phyloP scores from a whole-genome alignment of 2,888 invertebrate genomes.

The Liposcelis brunnea region DNA sequence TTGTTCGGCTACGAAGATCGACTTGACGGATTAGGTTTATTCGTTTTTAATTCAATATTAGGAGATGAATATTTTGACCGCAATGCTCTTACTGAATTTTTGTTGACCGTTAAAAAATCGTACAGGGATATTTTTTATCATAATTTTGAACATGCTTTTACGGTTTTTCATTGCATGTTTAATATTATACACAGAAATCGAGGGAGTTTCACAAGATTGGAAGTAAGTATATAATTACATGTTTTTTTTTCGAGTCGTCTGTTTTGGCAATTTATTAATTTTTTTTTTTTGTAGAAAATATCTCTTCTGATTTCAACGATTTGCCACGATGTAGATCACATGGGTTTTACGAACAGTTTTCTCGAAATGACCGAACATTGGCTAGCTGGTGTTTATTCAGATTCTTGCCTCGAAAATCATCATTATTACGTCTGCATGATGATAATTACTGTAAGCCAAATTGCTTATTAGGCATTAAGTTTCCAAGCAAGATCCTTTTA shows the following conservation, averaged over 20 bases:
- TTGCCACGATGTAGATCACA: conserved; percentile 45
- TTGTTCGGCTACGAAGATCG: conserved; percentile 31
- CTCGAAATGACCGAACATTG: conserved; percentile 35
- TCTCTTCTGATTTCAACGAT: conserved; percentile 37
- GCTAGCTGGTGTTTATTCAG: conserved; percentile 35
- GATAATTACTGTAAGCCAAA: conserved; percentile 35
- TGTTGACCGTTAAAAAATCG: conserved; percentile 29
- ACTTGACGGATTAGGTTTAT: conserved; percentile 34
- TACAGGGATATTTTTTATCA: conserved; percentile 41
- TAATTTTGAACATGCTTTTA: conserved; percentile 44
- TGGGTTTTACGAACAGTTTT: conserved; percentile 43
- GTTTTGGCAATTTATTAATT: conserved; percentile 2
- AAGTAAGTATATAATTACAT: conserved; percentile 25
- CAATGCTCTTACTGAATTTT: conserved; percentile 23
- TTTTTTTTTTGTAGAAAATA: conserved; percentile 26
- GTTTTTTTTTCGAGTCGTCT: conserved; percentile 9
- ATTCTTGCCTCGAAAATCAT: conserved; percentile 40
- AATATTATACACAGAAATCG: conserved; percentile 32
- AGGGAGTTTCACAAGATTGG: conserved; percentile 30
- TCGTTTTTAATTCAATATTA: conserved; percentile 27
- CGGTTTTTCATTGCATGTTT: conserved; percentile 42
- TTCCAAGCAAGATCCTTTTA: too few relatives aligned
- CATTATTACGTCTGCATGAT: conserved; percentile 38
- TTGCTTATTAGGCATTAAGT: too few relatives aligned
- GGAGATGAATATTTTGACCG: too few relatives aligned